Conservation (phyloP, 2,113 vertebrate species). For the Enhydra lutris region DNA sequence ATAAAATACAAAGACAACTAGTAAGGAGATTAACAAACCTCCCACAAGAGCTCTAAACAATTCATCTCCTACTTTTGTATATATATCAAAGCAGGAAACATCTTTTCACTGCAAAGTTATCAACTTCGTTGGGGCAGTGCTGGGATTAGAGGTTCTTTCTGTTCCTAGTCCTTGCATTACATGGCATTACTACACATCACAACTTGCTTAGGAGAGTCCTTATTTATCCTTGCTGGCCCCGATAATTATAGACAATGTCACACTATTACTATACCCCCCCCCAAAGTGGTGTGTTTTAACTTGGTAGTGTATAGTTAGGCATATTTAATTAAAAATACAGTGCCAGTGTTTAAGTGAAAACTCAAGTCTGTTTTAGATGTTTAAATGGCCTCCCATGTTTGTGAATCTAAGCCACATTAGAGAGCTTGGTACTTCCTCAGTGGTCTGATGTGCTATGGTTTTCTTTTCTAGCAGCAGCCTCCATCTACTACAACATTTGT, state of each 20-base stretch:
- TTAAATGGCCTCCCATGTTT: background rate
- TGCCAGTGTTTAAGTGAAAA: background rate
- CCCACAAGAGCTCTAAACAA: background rate
- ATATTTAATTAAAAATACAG: background rate
- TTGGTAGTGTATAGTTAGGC: background rate
- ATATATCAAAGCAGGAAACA: background rate
- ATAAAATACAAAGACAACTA: background rate
- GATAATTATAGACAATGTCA: background rate
- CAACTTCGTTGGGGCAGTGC: background rate
- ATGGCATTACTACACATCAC: background rate
- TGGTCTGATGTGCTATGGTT: background rate
- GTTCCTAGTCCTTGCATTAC: background rate
- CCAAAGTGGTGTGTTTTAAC: background rate
- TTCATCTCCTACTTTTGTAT: background rate
- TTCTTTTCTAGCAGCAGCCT: constrained; percentile 86
- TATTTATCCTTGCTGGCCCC: background rate
- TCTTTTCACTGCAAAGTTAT: background rate
- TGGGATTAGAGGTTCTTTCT: background rate
- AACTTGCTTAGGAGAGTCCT: background rate
- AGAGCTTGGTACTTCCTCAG: background rate
- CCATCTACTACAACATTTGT: constrained; percentile 98
- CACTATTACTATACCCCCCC: background rate
- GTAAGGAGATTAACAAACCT: background rate
- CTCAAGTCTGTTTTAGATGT: background rate
- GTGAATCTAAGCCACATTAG: background rate